These are phyloP conservation scores for Microctenopoma stevenorrisi DNA, from an alignment of 2,797 vertebrate species.

Conservation along the genomic window DNA sequence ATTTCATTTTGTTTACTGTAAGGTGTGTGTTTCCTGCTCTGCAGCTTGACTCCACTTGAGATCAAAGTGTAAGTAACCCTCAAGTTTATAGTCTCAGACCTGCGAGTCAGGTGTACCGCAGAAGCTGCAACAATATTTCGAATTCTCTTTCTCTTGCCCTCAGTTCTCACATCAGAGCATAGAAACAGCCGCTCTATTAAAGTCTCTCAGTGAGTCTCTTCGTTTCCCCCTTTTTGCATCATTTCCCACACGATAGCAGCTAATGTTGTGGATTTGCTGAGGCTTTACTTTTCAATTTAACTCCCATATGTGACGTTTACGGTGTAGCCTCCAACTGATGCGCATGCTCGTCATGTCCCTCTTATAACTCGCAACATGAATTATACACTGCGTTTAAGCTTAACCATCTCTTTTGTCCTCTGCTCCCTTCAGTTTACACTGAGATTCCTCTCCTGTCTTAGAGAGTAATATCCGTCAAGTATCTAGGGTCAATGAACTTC, in stretches of 20 bases:
- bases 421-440: constrained; percentile 31
- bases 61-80: constrained; percentile 58
- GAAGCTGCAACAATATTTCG: constrained; percentile 42
- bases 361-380: constrained; percentile 39
- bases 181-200: constrained; percentile 38
- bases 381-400: constrained; percentile 32
- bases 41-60: constrained; percentile 44
- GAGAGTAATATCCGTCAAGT: constrained; percentile 1
- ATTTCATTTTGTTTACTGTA: constrained; percentile 62
- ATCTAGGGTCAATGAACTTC: constrained; percentile 1
- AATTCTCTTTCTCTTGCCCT: constrained; percentile 39
- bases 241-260: constrained; percentile 45
- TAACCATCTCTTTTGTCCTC: constrained; percentile 33
- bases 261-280: constrained; percentile 53
- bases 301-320: constrained; percentile 49
- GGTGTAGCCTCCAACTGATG: constrained; percentile 49
- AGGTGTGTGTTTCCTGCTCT: constrained; percentile 15
- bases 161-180: constrained; percentile 36
- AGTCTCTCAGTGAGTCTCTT: constrained; percentile 32
- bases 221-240: constrained; percentile 60
- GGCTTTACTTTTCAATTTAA: constrained; percentile 58
- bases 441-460: constrained; percentile 12
- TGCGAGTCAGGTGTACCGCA: not conserved
- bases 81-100: constrained; percentile 32
- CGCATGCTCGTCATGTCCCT: constrained; percentile 30